These are phyloP conservation scores for Zaprionus capensis DNA, from an alignment of 1,140 invertebrate genomes.

Conservation along the genomic window DNA sequence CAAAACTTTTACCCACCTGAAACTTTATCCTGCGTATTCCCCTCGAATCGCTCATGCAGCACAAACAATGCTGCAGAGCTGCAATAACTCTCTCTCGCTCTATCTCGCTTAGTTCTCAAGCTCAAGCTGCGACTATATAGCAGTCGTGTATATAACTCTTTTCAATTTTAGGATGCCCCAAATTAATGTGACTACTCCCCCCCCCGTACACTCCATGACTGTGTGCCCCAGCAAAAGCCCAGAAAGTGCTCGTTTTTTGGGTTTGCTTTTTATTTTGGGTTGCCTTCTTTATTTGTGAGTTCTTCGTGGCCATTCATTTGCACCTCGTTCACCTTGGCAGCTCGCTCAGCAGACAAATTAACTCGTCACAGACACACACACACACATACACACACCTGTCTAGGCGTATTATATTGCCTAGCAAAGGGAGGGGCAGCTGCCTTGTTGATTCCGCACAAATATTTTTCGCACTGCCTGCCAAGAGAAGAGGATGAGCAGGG, in stretches of 20 bases:
- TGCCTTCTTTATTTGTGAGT: not conserved
- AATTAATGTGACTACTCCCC: not conserved
- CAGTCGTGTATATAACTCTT: not conserved
- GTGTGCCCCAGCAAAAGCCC: no score
- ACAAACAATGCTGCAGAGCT: constrained; percentile 27
- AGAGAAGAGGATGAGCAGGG: not conserved
- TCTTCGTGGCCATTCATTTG: not conserved
- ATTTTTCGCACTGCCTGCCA: constrained; percentile 26
- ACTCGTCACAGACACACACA: not conserved
- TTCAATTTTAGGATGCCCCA: constrained; percentile 6
- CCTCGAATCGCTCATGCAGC: constrained; percentile 17
- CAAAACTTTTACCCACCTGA: constrained; percentile 21
- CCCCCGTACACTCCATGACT: not conserved
- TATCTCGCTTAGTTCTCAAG: not conserved
- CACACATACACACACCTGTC: not conserved
- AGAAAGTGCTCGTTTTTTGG: not conserved
- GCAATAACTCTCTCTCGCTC: not conserved
- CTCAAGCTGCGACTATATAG: not conserved
- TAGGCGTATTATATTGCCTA: not conserved
- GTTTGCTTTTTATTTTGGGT: not conserved
- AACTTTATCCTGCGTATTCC: constrained; percentile 1
- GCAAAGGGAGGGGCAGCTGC: not conserved
- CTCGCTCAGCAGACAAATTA: constrained; percentile 22
- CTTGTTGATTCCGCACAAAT: constrained; percentile 59
- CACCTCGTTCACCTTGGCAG: constrained; percentile 25